Base-by-base conservation (phyloP, 1,140 invertebrate genomes). In the Propsilocerus akamusi region DNA sequence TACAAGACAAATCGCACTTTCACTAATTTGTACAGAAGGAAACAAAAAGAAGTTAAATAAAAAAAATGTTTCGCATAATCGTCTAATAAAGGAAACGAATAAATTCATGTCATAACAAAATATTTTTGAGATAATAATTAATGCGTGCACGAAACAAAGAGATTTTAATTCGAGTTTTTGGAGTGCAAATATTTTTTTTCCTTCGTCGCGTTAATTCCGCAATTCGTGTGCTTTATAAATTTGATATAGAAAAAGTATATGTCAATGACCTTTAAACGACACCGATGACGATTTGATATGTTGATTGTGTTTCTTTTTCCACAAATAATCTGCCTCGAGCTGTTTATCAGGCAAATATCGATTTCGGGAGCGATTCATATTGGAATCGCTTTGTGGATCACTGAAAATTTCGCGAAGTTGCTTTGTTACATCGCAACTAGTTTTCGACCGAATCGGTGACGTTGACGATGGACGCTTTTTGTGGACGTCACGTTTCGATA, bases 371-470 rank as follows among this genome's bases (percentile, higher is more conserved):
- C 75, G 72, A 62, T 88, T 83, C 46, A 78, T 77, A 37, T 71
- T 71, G 1, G 82, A 80, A 63, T 88, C 80, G 58, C 81, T 86
- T 26, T 70, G 66, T 66, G 83, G 77, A 57, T 78, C 74, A 51
- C 72, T 72, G 52, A 80, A 78, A n/a, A 72, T 58, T 54, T 80
- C 76, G 12, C 58, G 62, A 14, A 54, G 41, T 25, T 52, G 54
- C 47, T 53, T 53, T 2, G 60, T 57, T n/a, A 48, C 51, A 14
- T 28, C 37, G 12, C 12, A 12, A 14, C 48, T 17, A 12, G 11
- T 8, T 17, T 8, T 12, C 28, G 30, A 26, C 11, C 54, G 53
- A 26, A 49, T 52, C 3, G 70, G 67, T 22, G 70, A 73, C 22
- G 66, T 62, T 12, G 68, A 70, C 48, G 64, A 63, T 3, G 64